Evolutionary conservation across 2,888 invertebrate species (phyloP), one percentile per base, ranked within the genome.

Genomic region (Scaptodrosophila latifasciaeformis): DNA sequence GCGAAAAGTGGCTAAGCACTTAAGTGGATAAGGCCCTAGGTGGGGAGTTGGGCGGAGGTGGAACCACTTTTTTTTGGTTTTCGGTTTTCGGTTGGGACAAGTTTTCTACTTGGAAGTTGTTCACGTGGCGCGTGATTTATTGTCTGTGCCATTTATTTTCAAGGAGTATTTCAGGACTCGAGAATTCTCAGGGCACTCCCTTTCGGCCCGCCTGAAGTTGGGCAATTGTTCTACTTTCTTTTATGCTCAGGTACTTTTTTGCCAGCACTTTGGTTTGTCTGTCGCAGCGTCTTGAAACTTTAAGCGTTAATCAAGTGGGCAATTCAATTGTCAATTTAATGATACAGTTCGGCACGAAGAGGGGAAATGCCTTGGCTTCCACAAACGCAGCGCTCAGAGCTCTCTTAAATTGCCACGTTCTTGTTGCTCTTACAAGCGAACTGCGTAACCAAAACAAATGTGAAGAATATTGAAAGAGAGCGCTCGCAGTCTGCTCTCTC

Each of bases 361-460:
- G 27, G 5, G 27, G 27, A 5, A 27, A 27, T 6, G 5, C 9
- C 9, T 27, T 27, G 27, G 5, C 27, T 9, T 77, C 77, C 77
- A 79, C 72, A 49, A 4, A 29, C n/a, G 18, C 7, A 19, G n/a
- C 10, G n/a, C n/a, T 18, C n/a, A 39, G n/a, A n/a, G 24, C 21
- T 18, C 29, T 31, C 45, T 31, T 18, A 10, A n/a, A 19, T 12
- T 17, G 17, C 7, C 3, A 10, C 24, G 29, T 49, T 48, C 56
- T 62, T 48, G 7, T 34, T 24, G 3, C n/a, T 13, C n/a, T 30
- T 21, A 13, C 30, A 29, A 56, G 64, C 80, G 82, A 83, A 83
- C 56, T 67, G 64, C 66, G 58, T 74, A 82, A 83, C 67, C 82
- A 83, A 84, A 84, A 83, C 83, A 83, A 83, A 82, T 71, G 69